Conservation (phyloP, 2,888 invertebrate species). For the Stenichneumon culpator region DNA sequence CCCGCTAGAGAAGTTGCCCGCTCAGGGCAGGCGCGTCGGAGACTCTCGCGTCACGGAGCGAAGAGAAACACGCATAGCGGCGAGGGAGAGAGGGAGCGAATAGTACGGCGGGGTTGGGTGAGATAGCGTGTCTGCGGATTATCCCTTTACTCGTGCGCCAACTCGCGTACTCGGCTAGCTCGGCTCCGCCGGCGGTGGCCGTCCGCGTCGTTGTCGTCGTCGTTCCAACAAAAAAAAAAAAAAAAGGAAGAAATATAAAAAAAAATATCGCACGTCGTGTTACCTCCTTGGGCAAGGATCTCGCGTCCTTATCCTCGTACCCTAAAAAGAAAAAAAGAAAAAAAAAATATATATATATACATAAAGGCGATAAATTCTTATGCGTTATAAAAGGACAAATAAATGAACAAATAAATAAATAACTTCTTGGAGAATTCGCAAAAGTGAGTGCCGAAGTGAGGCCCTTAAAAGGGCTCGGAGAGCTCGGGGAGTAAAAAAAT, state of each 20-base stretch:
- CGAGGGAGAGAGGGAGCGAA: neutral
- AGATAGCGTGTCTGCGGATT: conserved; percentile 57
- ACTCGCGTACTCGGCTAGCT: conserved; percentile 54
- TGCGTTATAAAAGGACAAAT: neutral
- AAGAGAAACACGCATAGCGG: no score
- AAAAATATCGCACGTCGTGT: conserved; percentile 11
- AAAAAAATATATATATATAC: no score
- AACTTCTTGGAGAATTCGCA: neutral
- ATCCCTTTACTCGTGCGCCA: conserved; percentile 60
- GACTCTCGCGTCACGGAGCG: neutral
- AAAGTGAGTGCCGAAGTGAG: conserved; percentile 18
- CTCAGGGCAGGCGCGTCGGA: conserved; percentile 10
- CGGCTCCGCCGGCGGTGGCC: conserved; percentile 52
- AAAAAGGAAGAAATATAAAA: neutral
- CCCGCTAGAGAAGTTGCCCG: neutral
- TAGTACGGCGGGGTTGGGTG: conserved; percentile 26
- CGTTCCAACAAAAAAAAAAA: conserved; percentile 3
- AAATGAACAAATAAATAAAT: neutral
- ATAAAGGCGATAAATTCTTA: neutral
- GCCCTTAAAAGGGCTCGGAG: neutral
- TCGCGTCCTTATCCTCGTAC: neutral
- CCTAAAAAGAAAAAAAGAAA: neutral
- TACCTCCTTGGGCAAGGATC: neutral
- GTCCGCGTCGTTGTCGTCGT: conserved; percentile 34
- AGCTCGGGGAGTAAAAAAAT: neutral